phyloP scores from a whole-genome alignment of 1,140 invertebrate genomes.

The Globodera ellingtonae region DNA sequence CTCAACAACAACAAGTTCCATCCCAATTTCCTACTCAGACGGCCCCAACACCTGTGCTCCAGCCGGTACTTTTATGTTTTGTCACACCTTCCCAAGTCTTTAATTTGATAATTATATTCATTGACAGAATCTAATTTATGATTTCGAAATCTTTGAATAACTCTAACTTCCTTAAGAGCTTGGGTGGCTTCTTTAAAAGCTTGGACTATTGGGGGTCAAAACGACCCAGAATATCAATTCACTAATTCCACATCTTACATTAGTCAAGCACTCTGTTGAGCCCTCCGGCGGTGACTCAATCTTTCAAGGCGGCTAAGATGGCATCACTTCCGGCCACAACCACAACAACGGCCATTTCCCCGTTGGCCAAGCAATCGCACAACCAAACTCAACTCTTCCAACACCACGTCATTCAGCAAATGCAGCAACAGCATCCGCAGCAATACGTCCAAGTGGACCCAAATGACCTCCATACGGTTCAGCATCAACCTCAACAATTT shows the following conservation, averaged over 20 bases:
- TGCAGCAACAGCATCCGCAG: conserved; percentile 24
- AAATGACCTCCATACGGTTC: neutral
- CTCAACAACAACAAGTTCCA: conserved; percentile 23
- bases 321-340: conserved; percentile 1
- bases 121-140: too few relatives aligned
- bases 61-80: neutral
- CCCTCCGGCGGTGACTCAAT: conserved; percentile 17
- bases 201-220: too few relatives aligned
- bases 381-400: conserved; percentile 19
- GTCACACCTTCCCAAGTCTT: too few relatives aligned
- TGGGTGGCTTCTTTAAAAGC: too few relatives aligned
- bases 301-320: conserved; percentile 17
- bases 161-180: too few relatives aligned
- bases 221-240: too few relatives aligned
- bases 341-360: conserved; percentile 25
- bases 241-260: too few relatives aligned
- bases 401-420: conserved; percentile 12
- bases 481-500: conserved; percentile 1
- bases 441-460: neutral
- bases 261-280: conserved; percentile 19
- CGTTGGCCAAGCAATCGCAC: conserved; percentile 22
- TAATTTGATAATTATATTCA: too few relatives aligned
- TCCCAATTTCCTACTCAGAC: conserved; percentile 9
- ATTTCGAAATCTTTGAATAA: too few relatives aligned
- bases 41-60: neutral